These are phyloP conservation scores for Sigmodon hispidus DNA, from an alignment of 2,113 vertebrate genomes.

Conservation along the genomic window DNA sequence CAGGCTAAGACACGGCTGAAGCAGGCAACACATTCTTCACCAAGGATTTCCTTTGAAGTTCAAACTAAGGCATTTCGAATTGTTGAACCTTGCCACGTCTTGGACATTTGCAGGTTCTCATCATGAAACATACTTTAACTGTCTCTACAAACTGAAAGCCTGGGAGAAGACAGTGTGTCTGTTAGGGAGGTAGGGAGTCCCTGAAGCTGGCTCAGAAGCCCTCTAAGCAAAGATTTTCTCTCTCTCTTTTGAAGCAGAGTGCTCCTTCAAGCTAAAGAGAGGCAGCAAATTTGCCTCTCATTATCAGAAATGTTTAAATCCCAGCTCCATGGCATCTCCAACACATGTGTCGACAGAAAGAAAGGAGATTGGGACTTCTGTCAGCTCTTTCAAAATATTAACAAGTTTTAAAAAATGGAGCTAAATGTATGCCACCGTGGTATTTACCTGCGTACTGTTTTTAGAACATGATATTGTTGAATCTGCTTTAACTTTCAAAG, in stretches of 20 bases:
- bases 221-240: neutral
- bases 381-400: conserved; percentile 64
- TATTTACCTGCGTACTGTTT: conserved; percentile 61
- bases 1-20: neutral
- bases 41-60: neutral
- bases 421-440: conserved; percentile 41
- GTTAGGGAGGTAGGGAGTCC: conserved; percentile 7
- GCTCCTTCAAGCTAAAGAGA: conserved; percentile 40
- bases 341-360: conserved; percentile 10
- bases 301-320: conserved; percentile 55
- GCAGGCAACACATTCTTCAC: neutral
- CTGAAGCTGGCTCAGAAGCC: neutral
- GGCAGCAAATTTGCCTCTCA: neutral
- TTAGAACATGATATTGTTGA: conserved; percentile 61
- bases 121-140: neutral
- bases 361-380: conserved; percentile 47
- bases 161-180: neutral
- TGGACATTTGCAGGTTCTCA: neutral
- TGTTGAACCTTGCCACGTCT: neutral
- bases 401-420: conserved; percentile 20
- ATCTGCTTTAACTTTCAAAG: conserved; percentile 72
- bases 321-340: conserved; percentile 29
- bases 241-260: conserved; percentile 30
- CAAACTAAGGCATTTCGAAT: neutral
- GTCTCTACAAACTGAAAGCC: conserved; percentile 28